Conservation (phyloP, 2,113 vertebrate genomes). For the Nestor notabilis region DNA sequence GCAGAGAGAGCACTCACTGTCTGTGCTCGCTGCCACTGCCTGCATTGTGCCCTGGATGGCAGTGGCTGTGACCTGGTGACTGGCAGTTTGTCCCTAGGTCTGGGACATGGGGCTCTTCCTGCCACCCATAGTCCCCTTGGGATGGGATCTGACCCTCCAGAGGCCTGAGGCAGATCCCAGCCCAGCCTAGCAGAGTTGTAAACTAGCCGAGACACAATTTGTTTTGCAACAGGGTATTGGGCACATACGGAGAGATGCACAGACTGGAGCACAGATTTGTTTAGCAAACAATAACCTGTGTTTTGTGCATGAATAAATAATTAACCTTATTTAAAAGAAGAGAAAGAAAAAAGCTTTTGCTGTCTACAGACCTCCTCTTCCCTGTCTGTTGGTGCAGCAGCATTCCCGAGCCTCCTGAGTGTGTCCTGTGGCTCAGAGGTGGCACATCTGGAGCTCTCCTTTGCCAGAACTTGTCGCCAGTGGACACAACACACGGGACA, state of each 20-base stretch:
- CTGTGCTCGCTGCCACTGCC: neutral
- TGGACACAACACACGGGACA: rapidly evolving
- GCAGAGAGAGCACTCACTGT: neutral
- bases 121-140: rapidly evolving
- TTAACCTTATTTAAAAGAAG: constrained; percentile 37
- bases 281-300: constrained; percentile 65
- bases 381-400: neutral
- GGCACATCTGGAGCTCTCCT: neutral
- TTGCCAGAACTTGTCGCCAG: rapidly evolving
- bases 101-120: neutral
- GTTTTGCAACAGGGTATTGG: neutral
- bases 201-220: neutral
- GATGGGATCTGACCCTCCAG: neutral
- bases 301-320: constrained; percentile 55
- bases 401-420: rapidly evolving
- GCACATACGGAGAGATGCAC: neutral
- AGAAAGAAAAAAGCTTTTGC: neutral
- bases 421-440: neutral
- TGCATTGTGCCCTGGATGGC: rapidly evolving
- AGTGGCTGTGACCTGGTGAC: neutral
- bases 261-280: constrained; percentile 53
- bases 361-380: neutral
- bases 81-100: rapidly evolving
- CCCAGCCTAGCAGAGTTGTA: neutral
- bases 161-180: neutral